Conservation (phyloP, 2,113 vertebrate species). For the Marcusenius ussheri region DNA sequence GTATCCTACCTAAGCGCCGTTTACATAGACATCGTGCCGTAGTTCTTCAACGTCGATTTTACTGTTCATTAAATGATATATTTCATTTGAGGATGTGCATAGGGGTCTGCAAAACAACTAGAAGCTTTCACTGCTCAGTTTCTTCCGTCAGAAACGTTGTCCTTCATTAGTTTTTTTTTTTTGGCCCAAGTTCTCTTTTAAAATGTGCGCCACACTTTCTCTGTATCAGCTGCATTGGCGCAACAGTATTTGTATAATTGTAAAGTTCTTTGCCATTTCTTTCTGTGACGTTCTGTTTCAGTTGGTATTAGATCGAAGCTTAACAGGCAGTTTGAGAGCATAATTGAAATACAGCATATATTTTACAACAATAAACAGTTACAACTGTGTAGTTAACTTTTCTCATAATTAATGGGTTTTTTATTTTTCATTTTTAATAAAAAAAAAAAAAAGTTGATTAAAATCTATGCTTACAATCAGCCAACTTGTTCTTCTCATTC, state of each 20-base stretch:
- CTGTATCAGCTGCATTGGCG: background rate
- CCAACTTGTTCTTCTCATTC: background rate
- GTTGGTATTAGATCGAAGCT: background rate
- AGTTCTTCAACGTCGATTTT: background rate
- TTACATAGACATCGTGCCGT: background rate
- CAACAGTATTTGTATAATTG: background rate
- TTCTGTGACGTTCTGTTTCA: background rate
- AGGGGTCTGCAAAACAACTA: background rate
- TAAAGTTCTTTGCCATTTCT: background rate
- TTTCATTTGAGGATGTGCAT: background rate
- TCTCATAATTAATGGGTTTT: background rate
- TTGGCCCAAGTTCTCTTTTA: background rate
- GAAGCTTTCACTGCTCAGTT: background rate
- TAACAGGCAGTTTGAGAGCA: background rate
- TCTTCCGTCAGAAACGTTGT: background rate
- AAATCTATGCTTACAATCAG: background rate
- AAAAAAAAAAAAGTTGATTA: background rate
- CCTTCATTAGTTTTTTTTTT: background rate
- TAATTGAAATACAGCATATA: background rate
- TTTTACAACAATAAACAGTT: background rate
- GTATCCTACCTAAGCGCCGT: background rate
- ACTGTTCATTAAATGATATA: background rate
- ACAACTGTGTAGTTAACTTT: background rate
- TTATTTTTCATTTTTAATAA: background rate
- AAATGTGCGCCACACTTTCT: background rate